Percentiles rank a stretch among this genome's conserved stretches.
Conservation (phyloP, 1,140 invertebrate species). For the Leptonema lineaticorne region DNA sequence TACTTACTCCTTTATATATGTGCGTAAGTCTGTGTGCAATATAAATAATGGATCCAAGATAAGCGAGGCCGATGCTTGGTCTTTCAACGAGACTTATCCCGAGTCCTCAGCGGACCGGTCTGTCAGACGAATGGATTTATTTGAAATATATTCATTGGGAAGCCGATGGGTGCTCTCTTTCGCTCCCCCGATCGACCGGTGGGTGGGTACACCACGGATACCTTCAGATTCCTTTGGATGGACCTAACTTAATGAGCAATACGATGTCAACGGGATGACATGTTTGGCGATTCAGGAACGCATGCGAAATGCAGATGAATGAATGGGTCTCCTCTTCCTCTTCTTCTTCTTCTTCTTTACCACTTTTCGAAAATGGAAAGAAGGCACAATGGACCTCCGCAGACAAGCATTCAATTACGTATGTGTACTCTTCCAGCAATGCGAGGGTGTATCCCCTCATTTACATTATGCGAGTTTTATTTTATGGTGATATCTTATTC, state of each 20-base stretch:
- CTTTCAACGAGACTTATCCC: slow-evolving; percentile 19
- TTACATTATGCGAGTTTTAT: too few relatives aligned
- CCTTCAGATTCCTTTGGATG: slow-evolving; percentile 7
- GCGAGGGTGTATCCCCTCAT: background rate
- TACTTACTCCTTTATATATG: too few relatives aligned
- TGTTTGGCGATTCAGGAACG: slow-evolving; percentile 25
- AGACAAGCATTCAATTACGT: slow-evolving; percentile 6
- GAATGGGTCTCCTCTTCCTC: slow-evolving; percentile 1
- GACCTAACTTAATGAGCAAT: slow-evolving; percentile 34
- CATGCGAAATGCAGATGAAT: slow-evolving; percentile 35
- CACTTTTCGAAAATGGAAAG: too few relatives aligned
- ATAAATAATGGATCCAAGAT: background rate
- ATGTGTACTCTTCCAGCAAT: slow-evolving; percentile 21
- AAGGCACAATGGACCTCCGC: background rate
- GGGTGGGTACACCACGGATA: background rate
- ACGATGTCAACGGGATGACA: slow-evolving; percentile 33
- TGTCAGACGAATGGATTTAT: slow-evolving; percentile 38
- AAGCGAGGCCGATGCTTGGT: background rate
- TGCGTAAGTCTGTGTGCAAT: too few relatives aligned
- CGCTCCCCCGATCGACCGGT: slow-evolving; percentile 7
- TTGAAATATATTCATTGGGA: slow-evolving; percentile 37
- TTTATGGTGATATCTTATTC: slow-evolving; percentile 20
- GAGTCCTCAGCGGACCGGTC: slow-evolving; percentile 5
- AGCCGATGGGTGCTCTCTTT: background rate
- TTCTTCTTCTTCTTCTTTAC: too few relatives aligned